These are phyloP conservation scores for Drosophila lutescens DNA, from an alignment of 2,888 invertebrate species.

Conservation along the genomic window DNA sequence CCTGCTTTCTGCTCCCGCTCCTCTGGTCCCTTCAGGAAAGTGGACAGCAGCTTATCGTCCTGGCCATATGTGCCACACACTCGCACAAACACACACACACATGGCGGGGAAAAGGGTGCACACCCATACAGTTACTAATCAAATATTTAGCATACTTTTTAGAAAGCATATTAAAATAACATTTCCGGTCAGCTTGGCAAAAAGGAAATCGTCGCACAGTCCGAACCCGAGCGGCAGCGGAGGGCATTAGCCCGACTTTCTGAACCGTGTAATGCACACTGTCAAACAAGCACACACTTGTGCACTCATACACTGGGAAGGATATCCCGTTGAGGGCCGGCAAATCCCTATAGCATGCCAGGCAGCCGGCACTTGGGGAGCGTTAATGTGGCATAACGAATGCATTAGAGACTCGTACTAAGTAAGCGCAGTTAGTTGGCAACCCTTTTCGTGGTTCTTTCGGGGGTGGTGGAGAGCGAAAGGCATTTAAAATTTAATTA, in stretches of 20 bases:
- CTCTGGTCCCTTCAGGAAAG: slow-evolving; percentile 5
- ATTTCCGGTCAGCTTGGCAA: slow-evolving; percentile 76
- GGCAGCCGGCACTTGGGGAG: slow-evolving; percentile 63
- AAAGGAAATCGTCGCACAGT: slow-evolving; percentile 45
- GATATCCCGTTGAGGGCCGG: slow-evolving; percentile 38
- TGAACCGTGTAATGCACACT: slow-evolving; percentile 68
- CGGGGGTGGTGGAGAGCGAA: background rate
- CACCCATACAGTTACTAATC: slow-evolving; percentile 68
- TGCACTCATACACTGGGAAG: slow-evolving; percentile 3
- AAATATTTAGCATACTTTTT: slow-evolving; percentile 83
- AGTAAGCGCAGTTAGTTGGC: slow-evolving; percentile 50
- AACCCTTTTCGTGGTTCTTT: slow-evolving; percentile 2
- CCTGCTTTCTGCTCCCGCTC: slow-evolving; percentile 3
- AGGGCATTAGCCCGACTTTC: slow-evolving; percentile 51
- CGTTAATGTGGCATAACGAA: slow-evolving; percentile 78
- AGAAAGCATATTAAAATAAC: slow-evolving; percentile 79
- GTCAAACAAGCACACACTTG: no score
- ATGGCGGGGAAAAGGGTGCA: background rate
- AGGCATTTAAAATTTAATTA: slow-evolving; percentile 71
- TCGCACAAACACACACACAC: background rate
- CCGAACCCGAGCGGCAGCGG: slow-evolving; percentile 12
- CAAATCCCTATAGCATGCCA: slow-evolving; percentile 65
- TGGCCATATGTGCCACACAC: slow-evolving; percentile 46
- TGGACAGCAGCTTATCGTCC: slow-evolving; percentile 45
- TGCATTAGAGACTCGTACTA: slow-evolving; percentile 68